A percentile compares a stretch with the other conserved stretches of the same genome.
Conservation (phyloP, 2,113 vertebrate species). For the Orycteropus afer region DNA sequence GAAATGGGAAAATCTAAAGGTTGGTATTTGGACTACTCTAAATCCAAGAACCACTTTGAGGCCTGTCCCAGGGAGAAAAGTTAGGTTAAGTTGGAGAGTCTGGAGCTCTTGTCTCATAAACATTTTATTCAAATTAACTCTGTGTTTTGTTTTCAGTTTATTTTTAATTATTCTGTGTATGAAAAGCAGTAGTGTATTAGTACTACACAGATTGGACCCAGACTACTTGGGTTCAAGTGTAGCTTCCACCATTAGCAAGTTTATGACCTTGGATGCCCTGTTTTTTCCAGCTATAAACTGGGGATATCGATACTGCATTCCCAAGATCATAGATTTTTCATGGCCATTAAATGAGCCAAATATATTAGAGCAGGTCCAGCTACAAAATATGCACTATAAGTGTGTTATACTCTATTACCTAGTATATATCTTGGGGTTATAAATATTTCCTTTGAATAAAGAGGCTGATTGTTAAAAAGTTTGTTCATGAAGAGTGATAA, state of each 20-base stretch:
- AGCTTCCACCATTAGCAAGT: background rate
- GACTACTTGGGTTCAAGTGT: background rate
- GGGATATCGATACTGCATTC: background rate
- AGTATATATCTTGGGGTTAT: background rate
- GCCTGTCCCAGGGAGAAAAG: accelerated
- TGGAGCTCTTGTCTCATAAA: background rate
- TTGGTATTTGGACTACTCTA: accelerated
- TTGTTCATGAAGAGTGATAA: background rate
- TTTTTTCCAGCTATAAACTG: background rate
- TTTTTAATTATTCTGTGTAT: background rate
- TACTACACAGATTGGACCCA: too few relatives aligned
- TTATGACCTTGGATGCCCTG: accelerated
- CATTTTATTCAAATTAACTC: background rate
- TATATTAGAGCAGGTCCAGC: background rate
- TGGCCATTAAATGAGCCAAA: background rate
- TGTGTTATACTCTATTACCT: background rate
- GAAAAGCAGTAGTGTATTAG: background rate
- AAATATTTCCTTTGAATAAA: background rate
- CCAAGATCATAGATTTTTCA: background rate
- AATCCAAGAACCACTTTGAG: too few relatives aligned
- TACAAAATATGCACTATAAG: background rate
- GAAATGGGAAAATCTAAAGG: background rate
- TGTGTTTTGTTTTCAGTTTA: too few relatives aligned
- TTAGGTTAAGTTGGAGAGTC: accelerated
- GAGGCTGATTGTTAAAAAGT: background rate